Evolutionary conservation across 2,888 invertebrate genomes (phyloP).

Genomic region (Microchrysa polita): DNA sequence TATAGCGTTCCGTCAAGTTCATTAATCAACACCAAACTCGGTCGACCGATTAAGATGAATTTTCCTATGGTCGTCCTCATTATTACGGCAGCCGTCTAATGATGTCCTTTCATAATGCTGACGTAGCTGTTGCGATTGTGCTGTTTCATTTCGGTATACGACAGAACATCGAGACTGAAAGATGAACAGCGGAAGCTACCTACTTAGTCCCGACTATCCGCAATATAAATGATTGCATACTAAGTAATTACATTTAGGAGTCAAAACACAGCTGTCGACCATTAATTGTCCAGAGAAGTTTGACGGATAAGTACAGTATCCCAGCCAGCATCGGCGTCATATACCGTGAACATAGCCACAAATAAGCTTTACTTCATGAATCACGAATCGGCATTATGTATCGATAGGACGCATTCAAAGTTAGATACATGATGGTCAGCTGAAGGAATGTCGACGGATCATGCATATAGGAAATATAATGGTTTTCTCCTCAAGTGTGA

Average conservation of each 20-base stretch:
- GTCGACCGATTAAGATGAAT: constrained; percentile 13
- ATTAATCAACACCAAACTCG: constrained; percentile 19
- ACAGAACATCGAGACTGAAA: not conserved
- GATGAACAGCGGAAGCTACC: not conserved
- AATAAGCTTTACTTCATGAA: too few relatives aligned
- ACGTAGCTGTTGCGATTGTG: not conserved
- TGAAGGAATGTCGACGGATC: too few relatives aligned
- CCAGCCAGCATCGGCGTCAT: too few relatives aligned
- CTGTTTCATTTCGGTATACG: not conserved
- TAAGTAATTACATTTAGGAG: constrained; percentile 32
- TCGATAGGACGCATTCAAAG: too few relatives aligned
- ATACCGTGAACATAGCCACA: too few relatives aligned
- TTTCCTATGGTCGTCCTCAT: not conserved
- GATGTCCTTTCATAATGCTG: constrained; percentile 19
- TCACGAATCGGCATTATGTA: too few relatives aligned
- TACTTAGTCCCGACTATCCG: constrained; percentile 2
- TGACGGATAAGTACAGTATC: not conserved
- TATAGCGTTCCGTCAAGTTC: not conserved
- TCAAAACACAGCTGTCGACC: constrained; percentile 33
- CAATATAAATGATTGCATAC: constrained; percentile 19
- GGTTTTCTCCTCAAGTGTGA: too few relatives aligned
- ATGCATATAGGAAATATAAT: too few relatives aligned
- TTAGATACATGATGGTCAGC: too few relatives aligned
- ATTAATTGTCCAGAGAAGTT: constrained; percentile 26
- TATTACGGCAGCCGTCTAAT: constrained; percentile 19